Percentiles rank a stretch among this genome's conserved stretches.
Evolutionary conservation across 2,888 invertebrate genomes (phyloP).

Genomic region (Platycheirus albimanus): DNA sequence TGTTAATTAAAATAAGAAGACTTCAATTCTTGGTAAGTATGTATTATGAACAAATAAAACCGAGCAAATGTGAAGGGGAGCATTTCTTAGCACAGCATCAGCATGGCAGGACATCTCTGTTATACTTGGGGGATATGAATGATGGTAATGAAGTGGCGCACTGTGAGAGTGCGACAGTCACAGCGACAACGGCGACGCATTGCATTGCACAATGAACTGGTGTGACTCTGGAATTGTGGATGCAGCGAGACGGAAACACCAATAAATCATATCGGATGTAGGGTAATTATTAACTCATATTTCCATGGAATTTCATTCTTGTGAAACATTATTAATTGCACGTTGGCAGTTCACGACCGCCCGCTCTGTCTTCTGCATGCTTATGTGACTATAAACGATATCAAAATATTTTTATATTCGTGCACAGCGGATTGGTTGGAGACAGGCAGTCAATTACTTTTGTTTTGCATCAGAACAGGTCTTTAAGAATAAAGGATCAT

Average conservation of each 20-base stretch:
- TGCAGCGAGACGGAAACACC: conserved; percentile 72
- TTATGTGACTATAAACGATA: conserved; percentile 23
- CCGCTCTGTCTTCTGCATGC: conserved; percentile 67
- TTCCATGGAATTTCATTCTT: conserved; percentile 72
- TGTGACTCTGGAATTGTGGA: conserved; percentile 49
- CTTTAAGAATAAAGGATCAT: conserved; percentile 12
- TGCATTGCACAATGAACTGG: conserved; percentile 69
- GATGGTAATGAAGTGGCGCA: conserved; percentile 70
- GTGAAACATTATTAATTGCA: conserved; percentile 74
- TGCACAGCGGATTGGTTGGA: conserved; percentile 10
- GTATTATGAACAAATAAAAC: conserved; percentile 16
- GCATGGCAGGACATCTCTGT: conserved; percentile 65
- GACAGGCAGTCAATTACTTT: conserved; percentile 45
- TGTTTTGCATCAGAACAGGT: conserved; percentile 26
- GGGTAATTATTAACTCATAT: conserved; percentile 75
- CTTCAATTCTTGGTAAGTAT: conserved; percentile 65
- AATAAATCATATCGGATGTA: conserved; percentile 72
- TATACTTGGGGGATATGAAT: conserved; percentile 63
- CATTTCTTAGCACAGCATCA: conserved; percentile 29
- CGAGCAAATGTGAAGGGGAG: conserved; percentile 59
- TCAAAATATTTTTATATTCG: conserved; percentile 32
- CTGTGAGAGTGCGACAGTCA: conserved; percentile 12
- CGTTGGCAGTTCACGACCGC: conserved; percentile 73
- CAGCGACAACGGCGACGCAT: no score
- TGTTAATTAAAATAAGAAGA: conserved; percentile 74